Evolutionary conservation across 2,797 vertebrate genomes (phyloP), one percentile per base, ranked within the genome.

Genomic region (Glyptemys insculpta): DNA sequence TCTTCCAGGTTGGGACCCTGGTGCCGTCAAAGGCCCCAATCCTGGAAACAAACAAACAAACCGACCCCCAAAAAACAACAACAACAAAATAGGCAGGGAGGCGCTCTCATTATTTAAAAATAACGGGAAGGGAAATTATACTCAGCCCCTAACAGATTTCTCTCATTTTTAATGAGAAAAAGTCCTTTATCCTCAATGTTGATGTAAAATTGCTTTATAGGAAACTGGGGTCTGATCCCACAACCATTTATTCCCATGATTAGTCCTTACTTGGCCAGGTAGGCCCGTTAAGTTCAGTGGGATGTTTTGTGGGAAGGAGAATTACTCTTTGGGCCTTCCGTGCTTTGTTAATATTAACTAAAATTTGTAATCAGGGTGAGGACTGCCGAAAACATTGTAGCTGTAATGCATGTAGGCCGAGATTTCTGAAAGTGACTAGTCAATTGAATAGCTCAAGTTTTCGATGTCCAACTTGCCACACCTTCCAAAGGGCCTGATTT

Each of bases 391-490:
- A 59, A 15, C 10, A 19, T 47, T 50, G 15, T 23, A 59, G 15
- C 19, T 56, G 6, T 23, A 62, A 57, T 47, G 53, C 14, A 47
- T 11, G 15, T 8, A 47, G 44, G 44, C 74, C 4, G 15, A 29
- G 4, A 9, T 83, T 80, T 88, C 12, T 34, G 53, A 80, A 37
- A n/a, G 11, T 23, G 19, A 18, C 54, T 9, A 88, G 52, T 37
- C 81, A 59, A 5, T 52, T 83, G 59, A 37, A 31, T 16, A 49
- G 4, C 49, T 78, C 49, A 2, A 29, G 65, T 83, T 91, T 78
- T 47, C 80, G 34, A 27, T 9, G 53, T 10, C 1, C 10, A 2
- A 1, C 19, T 49, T 50, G 8, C 14, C 44, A 19, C 1, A 5
- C 1, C 11, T 79, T 81, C 41, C 29, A 74, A 50, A 79, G 68